Base-by-base conservation (phyloP, 2,888 invertebrate species). In the Colletes collaris region DNA sequence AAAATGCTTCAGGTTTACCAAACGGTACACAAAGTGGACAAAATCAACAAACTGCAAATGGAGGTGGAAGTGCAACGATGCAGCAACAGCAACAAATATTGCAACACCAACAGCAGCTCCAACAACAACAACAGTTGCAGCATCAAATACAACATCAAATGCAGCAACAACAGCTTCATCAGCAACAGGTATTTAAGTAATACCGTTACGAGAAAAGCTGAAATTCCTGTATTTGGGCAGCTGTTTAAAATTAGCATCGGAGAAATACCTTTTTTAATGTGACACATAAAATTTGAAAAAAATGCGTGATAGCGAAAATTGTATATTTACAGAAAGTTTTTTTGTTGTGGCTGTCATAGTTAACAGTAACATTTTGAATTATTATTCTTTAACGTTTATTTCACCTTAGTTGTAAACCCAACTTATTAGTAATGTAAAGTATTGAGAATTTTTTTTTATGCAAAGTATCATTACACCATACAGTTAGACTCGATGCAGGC, bases 81-180 rank as follows among this genome's bases (percentile, higher is more conserved):
- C 92, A 92, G 62, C 92, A 91, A 59, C 91, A 91, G 69, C 92
- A 92, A 63, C 90, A 92, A 59, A 84, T 90, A 56, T 79, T 89
- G 13, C 92, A 92, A 8, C 89, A 87, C 50, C 90, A 90, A 44
- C 91, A 90, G 16, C 90, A 90, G 55, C 85, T 86, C 52, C 87
- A 86, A 55, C 90, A 91, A 58, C 94, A 95, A 84, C 95, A 95
- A 86, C 94, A 95, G 88, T 94, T 94, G 65, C 95, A 95, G 76
- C 91, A 94, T 85, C 94, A 95, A 89, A 95, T 94, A 87, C 92
- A 92, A 50, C 93, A 93, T 76, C 93, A 93, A 85, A 90, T 92
- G 87, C 94, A 96, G 85, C 94, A 96, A 76, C 93, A 93, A 85
- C 92, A 93, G 74, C 94, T 94, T 73, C 90, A 95, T 90, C 95